Conservation (phyloP, 2,888 invertebrate genomes). For the Tenthredo notha region DNA sequence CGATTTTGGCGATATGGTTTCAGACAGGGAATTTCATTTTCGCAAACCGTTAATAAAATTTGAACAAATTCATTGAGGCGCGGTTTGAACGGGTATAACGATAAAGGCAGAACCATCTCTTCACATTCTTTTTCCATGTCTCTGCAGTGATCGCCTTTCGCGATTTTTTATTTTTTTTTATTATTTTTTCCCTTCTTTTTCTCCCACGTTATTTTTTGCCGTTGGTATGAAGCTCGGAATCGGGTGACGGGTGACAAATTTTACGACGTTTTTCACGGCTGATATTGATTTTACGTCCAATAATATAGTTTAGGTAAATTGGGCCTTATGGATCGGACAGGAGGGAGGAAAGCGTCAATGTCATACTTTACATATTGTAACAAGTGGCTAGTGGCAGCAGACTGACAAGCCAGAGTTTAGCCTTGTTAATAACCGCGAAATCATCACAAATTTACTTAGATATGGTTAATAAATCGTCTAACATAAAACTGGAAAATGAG, state of each 20-base stretch:
- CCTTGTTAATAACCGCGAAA: neutral
- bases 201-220: neutral
- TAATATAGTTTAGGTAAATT: neutral
- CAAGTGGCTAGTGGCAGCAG: neutral
- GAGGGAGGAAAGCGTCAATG: neutral
- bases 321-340: conserved; percentile 9
- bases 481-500: too few relatives aligned
- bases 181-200: neutral
- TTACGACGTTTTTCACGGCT: conserved; percentile 18
- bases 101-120: conserved; percentile 15
- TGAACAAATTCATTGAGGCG: conserved; percentile 40
- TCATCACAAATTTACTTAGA: neutral
- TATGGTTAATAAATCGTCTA: neutral
- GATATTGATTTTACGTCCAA: conserved; percentile 37
- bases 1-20: conserved; percentile 23
- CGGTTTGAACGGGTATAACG: neutral
- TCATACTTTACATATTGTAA: conserved; percentile 12
- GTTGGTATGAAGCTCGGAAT: conserved; percentile 14
- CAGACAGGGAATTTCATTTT: neutral
- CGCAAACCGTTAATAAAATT: conserved; percentile 10
- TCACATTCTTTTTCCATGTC: neutral
- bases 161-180: neutral
- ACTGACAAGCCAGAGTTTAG: neutral
- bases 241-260: conserved; percentile 30
- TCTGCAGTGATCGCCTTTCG: neutral